Conservation (phyloP, 2,888 invertebrate species). For the Marasmarcha lunaedactyla region DNA sequence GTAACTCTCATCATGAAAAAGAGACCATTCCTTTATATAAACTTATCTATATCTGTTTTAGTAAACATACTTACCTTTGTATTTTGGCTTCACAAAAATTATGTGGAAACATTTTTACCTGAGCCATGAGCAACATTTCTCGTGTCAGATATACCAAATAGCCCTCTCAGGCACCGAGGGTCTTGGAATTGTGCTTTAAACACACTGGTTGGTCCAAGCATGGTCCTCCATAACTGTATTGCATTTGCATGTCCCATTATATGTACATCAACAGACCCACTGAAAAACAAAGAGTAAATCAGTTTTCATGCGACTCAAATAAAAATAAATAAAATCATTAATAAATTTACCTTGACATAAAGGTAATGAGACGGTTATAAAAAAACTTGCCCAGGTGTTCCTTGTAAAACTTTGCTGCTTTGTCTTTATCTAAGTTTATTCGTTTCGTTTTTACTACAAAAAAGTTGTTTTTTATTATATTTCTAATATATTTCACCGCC, state of each 20-base stretch:
- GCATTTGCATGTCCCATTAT: constrained; percentile 83
- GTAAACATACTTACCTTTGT: no score
- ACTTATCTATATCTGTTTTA: no score
- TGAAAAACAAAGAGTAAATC: constrained; percentile 45
- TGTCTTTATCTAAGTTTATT: constrained; percentile 67
- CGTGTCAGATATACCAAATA: constrained; percentile 92
- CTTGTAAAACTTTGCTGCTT: constrained; percentile 82
- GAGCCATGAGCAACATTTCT: constrained; percentile 96
- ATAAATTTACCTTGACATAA: constrained; percentile 79
- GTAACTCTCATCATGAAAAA: no score
- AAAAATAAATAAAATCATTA: no score
- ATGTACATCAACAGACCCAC: constrained; percentile 86
- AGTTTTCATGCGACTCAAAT: no score
- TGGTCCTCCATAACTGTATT: constrained; percentile 81
- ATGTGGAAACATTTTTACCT: no score
- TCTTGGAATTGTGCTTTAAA: constrained; percentile 82
- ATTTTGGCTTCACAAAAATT: no score
- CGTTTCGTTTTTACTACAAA: constrained; percentile 78
- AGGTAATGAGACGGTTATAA: constrained; percentile 82
- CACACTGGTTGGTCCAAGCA: constrained; percentile 94
- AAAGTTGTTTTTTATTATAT: constrained; percentile 78
- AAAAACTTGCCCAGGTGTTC: constrained; percentile 89
- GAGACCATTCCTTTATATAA: no score
- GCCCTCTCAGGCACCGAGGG: constrained; percentile 83
- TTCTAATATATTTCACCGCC: constrained; percentile 75